Conservation (phyloP, 2,113 vertebrate species). For the Paradoxurus hermaphroditus region DNA sequence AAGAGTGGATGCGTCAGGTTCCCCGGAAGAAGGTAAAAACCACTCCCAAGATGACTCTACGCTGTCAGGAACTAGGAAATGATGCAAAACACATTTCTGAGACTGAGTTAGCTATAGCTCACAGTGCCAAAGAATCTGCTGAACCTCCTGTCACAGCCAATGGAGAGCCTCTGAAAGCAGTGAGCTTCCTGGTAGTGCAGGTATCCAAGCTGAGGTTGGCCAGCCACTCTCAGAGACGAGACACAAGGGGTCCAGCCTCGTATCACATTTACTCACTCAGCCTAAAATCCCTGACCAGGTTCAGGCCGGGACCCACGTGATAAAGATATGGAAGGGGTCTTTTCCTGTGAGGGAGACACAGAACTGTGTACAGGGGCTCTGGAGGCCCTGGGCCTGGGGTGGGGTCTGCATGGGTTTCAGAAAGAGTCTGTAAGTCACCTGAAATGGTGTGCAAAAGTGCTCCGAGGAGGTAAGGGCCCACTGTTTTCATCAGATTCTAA, state of each 20-base stretch:
- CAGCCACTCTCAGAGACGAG: not conserved
- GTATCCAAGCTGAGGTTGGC: not conserved
- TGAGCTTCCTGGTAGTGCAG: not conserved
- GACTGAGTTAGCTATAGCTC: not conserved
- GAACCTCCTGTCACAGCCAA: not conserved
- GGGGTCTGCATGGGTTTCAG: not conserved
- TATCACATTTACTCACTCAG: not conserved
- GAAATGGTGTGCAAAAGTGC: not conserved
- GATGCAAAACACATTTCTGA: not conserved
- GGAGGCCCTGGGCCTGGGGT: not conserved
- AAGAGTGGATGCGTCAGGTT: not conserved
- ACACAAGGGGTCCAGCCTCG: not conserved
- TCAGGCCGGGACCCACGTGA: not conserved
- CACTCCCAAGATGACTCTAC: not conserved
- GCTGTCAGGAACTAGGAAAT: not conserved
- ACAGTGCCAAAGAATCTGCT: not conserved
- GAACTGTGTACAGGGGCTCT: not conserved
- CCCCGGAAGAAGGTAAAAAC: not conserved
- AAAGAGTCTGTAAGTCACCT: not conserved
- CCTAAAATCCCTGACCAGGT: not conserved
- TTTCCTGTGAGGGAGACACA: fast-evolving
- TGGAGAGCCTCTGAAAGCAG: not conserved
- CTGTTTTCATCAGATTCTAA: not conserved
- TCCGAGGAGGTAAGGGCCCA: not conserved
- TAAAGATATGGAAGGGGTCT: not conserved